phyloP scores from a whole-genome alignment of 2,888 invertebrate genomes.

The Polylopha cassiicola region DNA sequence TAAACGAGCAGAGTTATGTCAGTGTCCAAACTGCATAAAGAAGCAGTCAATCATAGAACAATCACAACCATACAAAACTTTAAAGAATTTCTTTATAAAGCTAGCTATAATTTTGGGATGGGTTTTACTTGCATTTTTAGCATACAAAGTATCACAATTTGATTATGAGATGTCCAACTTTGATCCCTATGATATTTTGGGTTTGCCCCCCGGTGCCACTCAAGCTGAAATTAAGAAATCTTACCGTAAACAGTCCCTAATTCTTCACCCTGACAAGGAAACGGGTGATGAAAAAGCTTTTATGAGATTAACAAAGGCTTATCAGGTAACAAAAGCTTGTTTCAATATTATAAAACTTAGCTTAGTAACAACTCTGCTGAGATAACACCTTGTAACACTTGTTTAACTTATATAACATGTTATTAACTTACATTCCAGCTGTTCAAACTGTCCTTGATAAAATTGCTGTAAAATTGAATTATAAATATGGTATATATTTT shows the following conservation, averaged over 20 bases:
- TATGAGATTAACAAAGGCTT: conserved; percentile 96
- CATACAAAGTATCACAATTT: conserved; percentile 96
- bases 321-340: conserved; percentile 79
- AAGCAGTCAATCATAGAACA: conserved; percentile 89
- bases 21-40: conserved; percentile 90
- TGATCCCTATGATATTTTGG: conserved; percentile 98
- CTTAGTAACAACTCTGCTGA: too few species aligned
- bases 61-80: conserved; percentile 91
- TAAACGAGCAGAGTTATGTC: conserved; percentile 87
- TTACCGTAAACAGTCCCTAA: conserved; percentile 94
- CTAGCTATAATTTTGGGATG: conserved; percentile 88
- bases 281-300: conserved; percentile 98
- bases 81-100: conserved; percentile 89
- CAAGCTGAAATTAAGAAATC: conserved; percentile 95
- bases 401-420: too few species aligned
- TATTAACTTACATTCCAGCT: too few species aligned
- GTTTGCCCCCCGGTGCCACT: conserved; percentile 90
- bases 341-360: too few species aligned
- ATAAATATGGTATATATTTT: conserved; percentile 24
- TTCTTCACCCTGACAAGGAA: conserved; percentile 98
- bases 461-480: too few species aligned
- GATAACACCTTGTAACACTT: too few species aligned
- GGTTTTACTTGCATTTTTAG: conserved; percentile 86
- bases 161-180: conserved; percentile 99
- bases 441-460: too few species aligned